Percentiles rank a stretch among this genome's conserved stretches.
phyloP scores from a whole-genome alignment of 2,797 vertebrate species.

The Trachops cirrhosus region DNA sequence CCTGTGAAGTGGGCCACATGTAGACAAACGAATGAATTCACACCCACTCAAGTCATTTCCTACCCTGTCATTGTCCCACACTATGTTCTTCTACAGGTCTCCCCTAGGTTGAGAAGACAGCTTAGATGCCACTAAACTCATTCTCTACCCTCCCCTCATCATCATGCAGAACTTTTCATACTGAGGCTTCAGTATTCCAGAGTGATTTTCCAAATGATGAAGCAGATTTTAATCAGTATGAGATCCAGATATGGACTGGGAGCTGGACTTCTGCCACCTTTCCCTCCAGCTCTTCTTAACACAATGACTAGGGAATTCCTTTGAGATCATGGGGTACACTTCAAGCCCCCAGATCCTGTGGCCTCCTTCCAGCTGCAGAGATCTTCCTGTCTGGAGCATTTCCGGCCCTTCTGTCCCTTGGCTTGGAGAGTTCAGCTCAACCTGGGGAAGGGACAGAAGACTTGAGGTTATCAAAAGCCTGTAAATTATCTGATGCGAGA shows the following conservation, averaged over 20 bases:
- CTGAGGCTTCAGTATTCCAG: neutral
- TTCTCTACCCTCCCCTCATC: neutral
- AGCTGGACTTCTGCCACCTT: constrained; percentile 51
- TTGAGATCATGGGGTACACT: constrained; percentile 50
- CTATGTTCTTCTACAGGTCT: neutral
- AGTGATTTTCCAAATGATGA: constrained; percentile 63
- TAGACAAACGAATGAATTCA: constrained; percentile 1
- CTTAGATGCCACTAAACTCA: neutral
- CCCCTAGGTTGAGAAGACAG: neutral
- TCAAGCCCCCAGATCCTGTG: constrained; percentile 32
- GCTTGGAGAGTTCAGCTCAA: constrained; percentile 38
- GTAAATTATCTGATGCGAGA: constrained; percentile 81
- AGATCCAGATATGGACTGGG: constrained; percentile 15
- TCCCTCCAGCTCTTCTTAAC: constrained; percentile 46
- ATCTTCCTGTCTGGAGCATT: constrained; percentile 78
- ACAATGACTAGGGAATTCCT: constrained; percentile 69
- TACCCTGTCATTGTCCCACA: neutral
- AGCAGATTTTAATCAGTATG: constrained; percentile 67
- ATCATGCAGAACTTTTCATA: neutral
- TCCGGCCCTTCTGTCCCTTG: constrained; percentile 68
- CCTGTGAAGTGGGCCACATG: neutral
- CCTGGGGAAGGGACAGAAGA: constrained; percentile 73
- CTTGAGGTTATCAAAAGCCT: constrained; percentile 77
- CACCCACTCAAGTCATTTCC: neutral
- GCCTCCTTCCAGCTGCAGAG: constrained; percentile 48